Percentiles rank a stretch among this genome's conserved stretches.
phyloP scores from a whole-genome alignment of 2,113 vertebrate species.

The Saguinus midas region DNA sequence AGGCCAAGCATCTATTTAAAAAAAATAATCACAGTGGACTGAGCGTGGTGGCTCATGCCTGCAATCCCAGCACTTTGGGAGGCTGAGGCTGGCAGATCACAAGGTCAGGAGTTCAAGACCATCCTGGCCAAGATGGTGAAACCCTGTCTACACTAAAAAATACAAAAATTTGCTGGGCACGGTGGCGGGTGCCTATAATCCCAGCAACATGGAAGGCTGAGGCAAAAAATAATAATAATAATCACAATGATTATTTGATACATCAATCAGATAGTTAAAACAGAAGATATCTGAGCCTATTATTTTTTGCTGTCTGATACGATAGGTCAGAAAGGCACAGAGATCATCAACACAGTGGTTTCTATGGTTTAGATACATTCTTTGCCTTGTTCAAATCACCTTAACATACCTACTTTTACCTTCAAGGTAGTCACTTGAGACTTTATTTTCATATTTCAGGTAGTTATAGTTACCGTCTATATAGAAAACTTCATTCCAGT shows the following conservation, averaged over 20 bases:
- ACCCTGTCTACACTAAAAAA: too few relatives aligned
- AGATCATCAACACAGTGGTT: background rate
- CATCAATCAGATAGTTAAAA: background rate
- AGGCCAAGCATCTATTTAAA: background rate
- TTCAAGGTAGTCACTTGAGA: background rate
- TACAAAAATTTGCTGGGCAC: too few relatives aligned
- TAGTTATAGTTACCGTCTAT: background rate
- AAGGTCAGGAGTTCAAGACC: too few relatives aligned
- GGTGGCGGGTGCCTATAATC: too few relatives aligned
- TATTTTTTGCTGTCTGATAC: background rate
- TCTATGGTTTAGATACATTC: background rate
- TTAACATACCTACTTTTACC: background rate
- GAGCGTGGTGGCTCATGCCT: too few relatives aligned
- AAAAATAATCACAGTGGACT: background rate
- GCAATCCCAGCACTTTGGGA: too few relatives aligned
- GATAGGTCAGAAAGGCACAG: background rate
- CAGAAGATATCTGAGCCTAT: background rate
- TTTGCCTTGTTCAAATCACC: background rate
- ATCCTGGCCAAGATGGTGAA: too few relatives aligned
- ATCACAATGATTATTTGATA: background rate
- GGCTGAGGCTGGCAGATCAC: too few relatives aligned
- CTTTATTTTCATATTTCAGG: conserved; percentile 8
- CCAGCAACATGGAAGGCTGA: too few relatives aligned
- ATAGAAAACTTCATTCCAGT: background rate
- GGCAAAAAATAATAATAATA: background rate